These are phyloP conservation scores for Psix sp. DNA, from an alignment of 1,140 invertebrate species.

Conservation along the genomic window DNA sequence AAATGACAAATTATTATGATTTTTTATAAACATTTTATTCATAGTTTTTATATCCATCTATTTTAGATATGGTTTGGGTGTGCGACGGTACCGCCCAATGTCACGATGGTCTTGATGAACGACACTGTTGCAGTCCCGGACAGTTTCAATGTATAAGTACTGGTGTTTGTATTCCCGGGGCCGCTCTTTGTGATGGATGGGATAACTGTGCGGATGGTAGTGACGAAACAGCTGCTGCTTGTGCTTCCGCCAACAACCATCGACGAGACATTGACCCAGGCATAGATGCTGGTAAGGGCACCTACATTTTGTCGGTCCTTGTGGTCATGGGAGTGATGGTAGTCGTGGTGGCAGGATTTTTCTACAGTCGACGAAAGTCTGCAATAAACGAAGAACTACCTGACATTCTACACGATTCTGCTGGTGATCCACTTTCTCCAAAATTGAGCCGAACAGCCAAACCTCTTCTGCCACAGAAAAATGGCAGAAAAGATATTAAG, in stretches of 20 bases:
- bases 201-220: conserved; percentile 85
- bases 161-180: conserved; percentile 79
- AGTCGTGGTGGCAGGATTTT: conserved; percentile 73
- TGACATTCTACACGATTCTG: conserved; percentile 78
- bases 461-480: conserved; percentile 67
- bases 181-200: conserved; percentile 82
- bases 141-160: conserved; percentile 82
- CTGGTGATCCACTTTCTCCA: conserved; percentile 80
- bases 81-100: conserved; percentile 87
- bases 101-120: conserved; percentile 82
- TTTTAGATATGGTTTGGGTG: conserved; percentile 76
- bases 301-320: conserved; percentile 72
- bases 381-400: conserved; percentile 76
- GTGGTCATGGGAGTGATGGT: conserved; percentile 75
- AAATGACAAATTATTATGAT: too few species aligned
- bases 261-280: conserved; percentile 60
- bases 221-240: conserved; percentile 82
- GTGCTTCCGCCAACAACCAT: conserved; percentile 71
- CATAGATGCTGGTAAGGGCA: conserved; percentile 74
- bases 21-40: too few species aligned
- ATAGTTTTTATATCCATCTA: too few species aligned
- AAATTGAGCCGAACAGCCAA: conserved; percentile 69
- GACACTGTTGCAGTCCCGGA: conserved; percentile 78
- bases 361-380: conserved; percentile 68
- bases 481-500: conserved; percentile 76